Evolutionary conservation across 2,113 vertebrate genomes (phyloP).

Genomic region (Hippoglossus stenolepis): DNA sequence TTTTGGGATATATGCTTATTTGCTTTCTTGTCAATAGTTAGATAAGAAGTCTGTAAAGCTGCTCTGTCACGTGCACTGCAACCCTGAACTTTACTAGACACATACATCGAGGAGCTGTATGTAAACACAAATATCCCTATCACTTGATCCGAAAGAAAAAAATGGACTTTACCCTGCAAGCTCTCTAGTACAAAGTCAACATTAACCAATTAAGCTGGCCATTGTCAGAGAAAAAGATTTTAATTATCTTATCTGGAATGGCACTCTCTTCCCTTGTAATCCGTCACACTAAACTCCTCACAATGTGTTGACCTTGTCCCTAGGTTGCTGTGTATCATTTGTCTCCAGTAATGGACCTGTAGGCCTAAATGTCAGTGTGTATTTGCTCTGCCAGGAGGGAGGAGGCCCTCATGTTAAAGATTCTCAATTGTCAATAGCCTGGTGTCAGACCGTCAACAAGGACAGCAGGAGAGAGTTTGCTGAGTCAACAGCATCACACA

Average conservation of each 20-base stretch:
- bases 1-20: not conserved
- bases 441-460: slow-evolving; percentile 42
- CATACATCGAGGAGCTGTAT: too few relatives aligned
- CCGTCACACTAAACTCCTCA: not conserved
- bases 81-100: too few relatives aligned
- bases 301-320: slow-evolving; percentile 22
- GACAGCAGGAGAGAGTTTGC: slow-evolving; percentile 50
- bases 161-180: not conserved
- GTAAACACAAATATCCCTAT: too few relatives aligned
- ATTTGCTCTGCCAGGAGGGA: slow-evolving; percentile 46
- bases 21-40: not conserved
- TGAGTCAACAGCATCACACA: slow-evolving; percentile 24
- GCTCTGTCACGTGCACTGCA: too few relatives aligned
- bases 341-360: slow-evolving; percentile 31
- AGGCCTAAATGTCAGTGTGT: slow-evolving; percentile 13
- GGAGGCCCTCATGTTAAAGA: slow-evolving; percentile 29
- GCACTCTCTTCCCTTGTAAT: slow-evolving; percentile 12
- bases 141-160: not conserved
- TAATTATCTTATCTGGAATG: not conserved
- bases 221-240: not conserved
- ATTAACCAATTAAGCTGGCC: not conserved
- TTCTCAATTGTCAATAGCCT: slow-evolving; percentile 11
- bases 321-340: slow-evolving; percentile 21
- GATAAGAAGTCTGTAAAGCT: not conserved
- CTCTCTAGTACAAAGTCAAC: not conserved